Base-by-base conservation (phyloP, 2,888 invertebrate genomes). In the Galerucella nymphaeae region DNA sequence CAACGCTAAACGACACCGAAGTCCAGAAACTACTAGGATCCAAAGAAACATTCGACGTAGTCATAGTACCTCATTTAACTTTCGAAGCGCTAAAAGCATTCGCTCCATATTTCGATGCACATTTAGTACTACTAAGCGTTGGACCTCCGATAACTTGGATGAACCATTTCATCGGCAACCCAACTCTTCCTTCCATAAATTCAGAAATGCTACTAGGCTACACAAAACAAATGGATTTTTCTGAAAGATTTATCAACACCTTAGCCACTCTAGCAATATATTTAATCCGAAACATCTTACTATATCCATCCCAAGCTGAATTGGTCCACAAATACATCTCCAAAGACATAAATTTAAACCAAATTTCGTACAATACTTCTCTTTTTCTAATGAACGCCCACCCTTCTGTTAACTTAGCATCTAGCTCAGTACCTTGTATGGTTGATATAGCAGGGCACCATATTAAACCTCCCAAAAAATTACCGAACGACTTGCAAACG, bases 401-500 rank as follows among this genome's bases (percentile, higher is more conserved):
- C 79, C 88, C 87, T 58, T 88, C 88, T 79, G 86, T 88, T 70
- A 87, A 83, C 4, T 85, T 88, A 1, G 80, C 84, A 6, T 88
- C 90, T 0, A 84, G 87, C 48, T 83, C 88, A 2, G 85, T 89
- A 2, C 90, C 90, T 0, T 89, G 89, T 79, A 84, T 89, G 71
- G 82, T 90, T 3, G 89, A 90, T 79, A 86, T 90, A 63, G 90
- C 90, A 14, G 90, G 90, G 45, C 79, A 88, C 58, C 90, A 90
- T 57, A 74, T 83, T 23, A 74, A 76, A 70, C 72, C 79, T 6
- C 75, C 82, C 0, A 80, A 82, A 73, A 64, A 75, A 50, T 63
- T 84, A 30, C 82, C 84, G 0, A 69, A 80, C 67, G 88, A 90
- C 79, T 80, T 90, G 0, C 85, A 89, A 83, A 83, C 85, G 18